These are phyloP conservation scores for Tipula unca DNA, from an alignment of 2,888 invertebrate species.

Conservation along the genomic window DNA sequence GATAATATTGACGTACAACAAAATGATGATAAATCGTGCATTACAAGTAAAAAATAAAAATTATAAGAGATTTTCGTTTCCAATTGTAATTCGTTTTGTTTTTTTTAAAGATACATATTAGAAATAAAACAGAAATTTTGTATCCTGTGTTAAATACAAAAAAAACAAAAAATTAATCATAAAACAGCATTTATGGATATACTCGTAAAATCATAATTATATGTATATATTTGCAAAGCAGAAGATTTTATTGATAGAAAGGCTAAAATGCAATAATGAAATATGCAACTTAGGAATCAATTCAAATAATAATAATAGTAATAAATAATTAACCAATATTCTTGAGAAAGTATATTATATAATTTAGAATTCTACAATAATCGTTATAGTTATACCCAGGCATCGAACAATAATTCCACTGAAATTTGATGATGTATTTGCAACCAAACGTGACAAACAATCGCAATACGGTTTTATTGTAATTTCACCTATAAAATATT, in stretches of 20 bases:
- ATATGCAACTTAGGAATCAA: background rate
- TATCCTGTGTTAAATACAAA: background rate
- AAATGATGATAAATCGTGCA: background rate
- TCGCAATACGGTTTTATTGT: too few relatives aligned
- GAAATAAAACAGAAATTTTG: background rate
- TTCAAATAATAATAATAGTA: background rate
- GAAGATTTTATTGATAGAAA: background rate
- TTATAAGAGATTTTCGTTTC: background rate
- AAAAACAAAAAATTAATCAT: background rate
- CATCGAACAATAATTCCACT: background rate
- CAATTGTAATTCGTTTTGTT: background rate
- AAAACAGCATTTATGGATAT: background rate
- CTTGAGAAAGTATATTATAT: too few relatives aligned
- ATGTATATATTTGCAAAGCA: background rate
- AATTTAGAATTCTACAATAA: background rate
- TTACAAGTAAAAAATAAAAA: background rate
- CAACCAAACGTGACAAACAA: too few relatives aligned
- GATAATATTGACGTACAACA: background rate
- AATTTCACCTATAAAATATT: too few relatives aligned
- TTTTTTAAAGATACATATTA: background rate
- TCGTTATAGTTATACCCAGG: background rate
- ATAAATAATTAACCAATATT: background rate
- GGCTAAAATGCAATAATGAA: background rate
- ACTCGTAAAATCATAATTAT: background rate
- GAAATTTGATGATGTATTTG: background rate